Conservation (phyloP, 2,113 vertebrate genomes). For the Galemys pyrenaicus region DNA sequence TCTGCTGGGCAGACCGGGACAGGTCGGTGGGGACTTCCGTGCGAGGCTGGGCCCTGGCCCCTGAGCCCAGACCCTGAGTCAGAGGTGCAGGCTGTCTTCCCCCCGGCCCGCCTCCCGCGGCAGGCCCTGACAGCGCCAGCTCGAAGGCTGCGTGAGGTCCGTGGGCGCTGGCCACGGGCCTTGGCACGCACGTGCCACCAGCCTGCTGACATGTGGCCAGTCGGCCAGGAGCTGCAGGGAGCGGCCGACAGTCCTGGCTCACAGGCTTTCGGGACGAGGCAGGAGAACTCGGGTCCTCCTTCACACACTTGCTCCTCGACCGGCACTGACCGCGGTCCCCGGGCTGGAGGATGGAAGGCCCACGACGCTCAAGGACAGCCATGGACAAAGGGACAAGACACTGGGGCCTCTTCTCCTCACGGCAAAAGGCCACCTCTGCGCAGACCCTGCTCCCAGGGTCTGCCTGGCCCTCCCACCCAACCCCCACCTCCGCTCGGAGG, state of each 20-base stretch:
- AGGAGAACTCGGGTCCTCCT: conserved; percentile 71
- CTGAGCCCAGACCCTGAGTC: no score
- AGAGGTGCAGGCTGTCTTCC: no score
- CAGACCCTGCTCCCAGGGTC: background rate
- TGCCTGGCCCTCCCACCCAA: conserved; percentile 1
- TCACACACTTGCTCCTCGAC: conserved; percentile 67
- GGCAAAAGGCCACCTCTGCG: conserved; percentile 22
- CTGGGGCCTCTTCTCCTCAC: background rate
- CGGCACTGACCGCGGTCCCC: no score
- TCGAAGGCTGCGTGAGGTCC: accelerated
- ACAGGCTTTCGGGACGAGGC: conserved; percentile 83
- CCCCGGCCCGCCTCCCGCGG: no score
- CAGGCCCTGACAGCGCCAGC: background rate
- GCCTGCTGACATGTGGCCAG: background rate
- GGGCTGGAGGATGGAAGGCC: no score
- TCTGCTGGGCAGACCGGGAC: no score
- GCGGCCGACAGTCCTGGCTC: conserved; percentile 18
- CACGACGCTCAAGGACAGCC: conserved; percentile 25
- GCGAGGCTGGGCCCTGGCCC: no score
- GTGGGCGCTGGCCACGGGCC: background rate
- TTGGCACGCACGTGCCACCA: background rate
- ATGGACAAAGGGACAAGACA: conserved; percentile 11
- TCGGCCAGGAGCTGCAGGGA: background rate
- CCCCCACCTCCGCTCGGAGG: conserved; percentile 50
- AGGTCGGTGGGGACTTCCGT: no score